Conservation (phyloP, 92 coral and sea anemone genomes). For the Actinostola sp. region DNA sequence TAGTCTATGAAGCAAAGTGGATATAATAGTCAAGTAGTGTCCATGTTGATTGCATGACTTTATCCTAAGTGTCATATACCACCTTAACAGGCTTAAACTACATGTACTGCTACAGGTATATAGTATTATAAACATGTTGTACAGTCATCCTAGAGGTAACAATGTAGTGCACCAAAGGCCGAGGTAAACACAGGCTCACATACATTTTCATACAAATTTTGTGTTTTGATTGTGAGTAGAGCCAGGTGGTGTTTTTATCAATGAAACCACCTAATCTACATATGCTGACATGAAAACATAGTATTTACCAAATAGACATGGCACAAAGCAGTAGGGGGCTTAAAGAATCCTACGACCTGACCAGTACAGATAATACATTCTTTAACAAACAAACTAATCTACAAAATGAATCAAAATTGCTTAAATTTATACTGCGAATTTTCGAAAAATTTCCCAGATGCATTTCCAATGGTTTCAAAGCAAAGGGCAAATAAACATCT, state of each 20-base stretch:
- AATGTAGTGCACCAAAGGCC: too few species aligned
- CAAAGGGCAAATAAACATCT: neutral
- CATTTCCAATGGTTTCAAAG: neutral
- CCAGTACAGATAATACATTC: slow-evolving; percentile 1
- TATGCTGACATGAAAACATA: slow-evolving; percentile 40
- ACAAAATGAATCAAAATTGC: neutral
- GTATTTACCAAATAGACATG: slow-evolving; percentile 11
- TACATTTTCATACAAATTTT: neutral
- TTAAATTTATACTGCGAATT: neutral
- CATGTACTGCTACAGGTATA: neutral
- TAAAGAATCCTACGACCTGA: neutral
- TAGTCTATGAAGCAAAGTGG: neutral
- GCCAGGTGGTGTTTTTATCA: slow-evolving; percentile 49
- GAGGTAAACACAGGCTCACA: too few species aligned
- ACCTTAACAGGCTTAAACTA: neutral
- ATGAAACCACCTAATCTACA: slow-evolving; percentile 30
- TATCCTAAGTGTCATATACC: neutral
- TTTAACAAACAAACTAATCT: neutral
- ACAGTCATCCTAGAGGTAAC: too few species aligned
- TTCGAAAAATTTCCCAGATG: neutral
- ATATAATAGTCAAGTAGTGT: neutral
- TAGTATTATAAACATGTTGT: neutral
- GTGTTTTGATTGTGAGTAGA: neutral
- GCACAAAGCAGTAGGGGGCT: slow-evolving; percentile 10
- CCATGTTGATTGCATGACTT: neutral